Percentiles rank a stretch among this genome's conserved stretches.
Evolutionary conservation across 2,113 vertebrate genomes (phyloP).

Genomic region (Cromileptes altivelis): DNA sequence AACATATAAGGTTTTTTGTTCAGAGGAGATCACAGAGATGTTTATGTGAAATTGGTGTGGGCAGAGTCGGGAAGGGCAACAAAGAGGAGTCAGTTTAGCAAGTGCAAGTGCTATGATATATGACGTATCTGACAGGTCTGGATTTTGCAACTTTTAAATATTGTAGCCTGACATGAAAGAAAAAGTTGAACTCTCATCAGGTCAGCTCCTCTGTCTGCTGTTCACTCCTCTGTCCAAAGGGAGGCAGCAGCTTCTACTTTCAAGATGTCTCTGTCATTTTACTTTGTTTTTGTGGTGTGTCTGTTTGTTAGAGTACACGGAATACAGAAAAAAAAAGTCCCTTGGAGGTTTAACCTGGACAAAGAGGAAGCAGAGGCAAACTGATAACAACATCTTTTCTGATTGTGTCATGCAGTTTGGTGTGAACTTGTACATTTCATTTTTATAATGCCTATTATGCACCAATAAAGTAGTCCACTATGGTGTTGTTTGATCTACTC

Average conservation of each 20-base stretch:
- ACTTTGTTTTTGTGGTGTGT: not conserved
- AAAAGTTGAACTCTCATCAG: not conserved
- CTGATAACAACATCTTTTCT: not conserved
- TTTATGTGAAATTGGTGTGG: conserved; percentile 1
- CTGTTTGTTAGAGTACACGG: not conserved
- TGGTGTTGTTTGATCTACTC: not conserved
- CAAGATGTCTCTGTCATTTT: no score
- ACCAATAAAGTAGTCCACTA: not conserved
- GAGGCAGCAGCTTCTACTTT: conserved; percentile 54
- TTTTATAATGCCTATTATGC: not conserved
- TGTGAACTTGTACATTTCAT: not conserved
- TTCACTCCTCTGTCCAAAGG: conserved; percentile 43
- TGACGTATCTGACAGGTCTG: conserved; percentile 8
- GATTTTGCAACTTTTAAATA: not conserved
- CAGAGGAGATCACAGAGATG: conserved; percentile 42
- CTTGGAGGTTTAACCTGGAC: no score
- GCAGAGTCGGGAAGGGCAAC: not conserved
- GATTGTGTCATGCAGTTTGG: not conserved
- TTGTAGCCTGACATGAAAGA: conserved; percentile 32
- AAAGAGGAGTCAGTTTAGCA: conserved; percentile 26
- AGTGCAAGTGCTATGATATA: conserved; percentile 15
- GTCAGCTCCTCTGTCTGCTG: conserved; percentile 5
- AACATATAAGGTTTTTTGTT: conserved; percentile 34
- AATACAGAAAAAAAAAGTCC: no score
- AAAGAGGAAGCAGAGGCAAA: not conserved